Percentiles rank a stretch among this genome's conserved stretches.
Conservation (phyloP, 2,888 invertebrate genomes). For the Lucinisca nassula region DNA sequence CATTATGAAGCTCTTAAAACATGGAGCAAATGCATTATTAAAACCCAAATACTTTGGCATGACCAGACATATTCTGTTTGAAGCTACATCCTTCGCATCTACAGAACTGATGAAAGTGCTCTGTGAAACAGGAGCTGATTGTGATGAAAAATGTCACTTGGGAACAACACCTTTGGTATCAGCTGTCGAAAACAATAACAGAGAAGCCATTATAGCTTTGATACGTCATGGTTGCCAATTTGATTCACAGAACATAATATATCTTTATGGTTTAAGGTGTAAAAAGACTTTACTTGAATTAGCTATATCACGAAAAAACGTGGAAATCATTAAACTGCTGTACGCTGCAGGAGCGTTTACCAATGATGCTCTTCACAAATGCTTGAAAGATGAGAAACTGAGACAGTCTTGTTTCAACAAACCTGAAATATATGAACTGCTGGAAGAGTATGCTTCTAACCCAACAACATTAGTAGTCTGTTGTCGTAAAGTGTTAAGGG, state of each 20-base stretch:
- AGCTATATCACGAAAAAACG: slow-evolving; percentile 26
- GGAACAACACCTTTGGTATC: slow-evolving; percentile 50
- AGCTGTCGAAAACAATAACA: slow-evolving; percentile 49
- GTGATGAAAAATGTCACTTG: slow-evolving; percentile 44
- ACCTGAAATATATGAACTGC: slow-evolving; percentile 41
- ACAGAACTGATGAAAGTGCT: slow-evolving; percentile 37
- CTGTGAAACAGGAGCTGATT: slow-evolving; percentile 53
- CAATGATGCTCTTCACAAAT: slow-evolving; percentile 26
- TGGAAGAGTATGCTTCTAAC: slow-evolving; percentile 28
- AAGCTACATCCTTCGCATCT: slow-evolving; percentile 31
- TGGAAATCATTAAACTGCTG: slow-evolving; percentile 53
- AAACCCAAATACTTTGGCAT: neutral
- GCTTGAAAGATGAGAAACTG: slow-evolving; percentile 25
- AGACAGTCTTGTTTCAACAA: slow-evolving; percentile 34
- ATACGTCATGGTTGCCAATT: slow-evolving; percentile 55
- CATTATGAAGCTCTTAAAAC: slow-evolving; percentile 33
- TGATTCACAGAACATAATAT: neutral
- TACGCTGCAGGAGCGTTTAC: slow-evolving; percentile 55
- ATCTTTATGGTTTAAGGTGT: neutral
- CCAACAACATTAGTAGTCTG: slow-evolving; percentile 36
- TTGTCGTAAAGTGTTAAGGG: slow-evolving; percentile 42
- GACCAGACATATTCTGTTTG: slow-evolving; percentile 31
- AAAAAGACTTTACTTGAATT: neutral
- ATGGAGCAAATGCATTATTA: slow-evolving; percentile 56
- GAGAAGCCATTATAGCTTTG: slow-evolving; percentile 47